Percentiles rank a stretch among this genome's conserved stretches.
Conservation (phyloP, 2,797 vertebrate genomes). For the Gastrophryne carolinensis region DNA sequence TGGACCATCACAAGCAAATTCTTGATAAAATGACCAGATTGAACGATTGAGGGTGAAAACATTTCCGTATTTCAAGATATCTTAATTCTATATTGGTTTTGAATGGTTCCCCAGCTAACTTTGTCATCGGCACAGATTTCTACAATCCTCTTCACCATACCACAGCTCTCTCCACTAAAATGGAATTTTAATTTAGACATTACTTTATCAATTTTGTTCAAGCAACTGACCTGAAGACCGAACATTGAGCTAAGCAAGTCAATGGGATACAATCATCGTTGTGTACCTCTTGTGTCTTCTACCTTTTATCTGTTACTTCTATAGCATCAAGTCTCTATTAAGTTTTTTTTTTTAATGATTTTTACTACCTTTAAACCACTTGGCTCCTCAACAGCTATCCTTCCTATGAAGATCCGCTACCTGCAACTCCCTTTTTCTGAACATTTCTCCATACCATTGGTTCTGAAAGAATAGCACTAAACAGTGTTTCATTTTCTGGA, state of each 20-base stretch:
- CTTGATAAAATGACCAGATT: not conserved
- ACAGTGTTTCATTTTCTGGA: not conserved
- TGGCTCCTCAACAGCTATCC: not conserved
- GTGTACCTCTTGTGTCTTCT: too few relatives aligned
- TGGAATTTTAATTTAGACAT: too few relatives aligned
- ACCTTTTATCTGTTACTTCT: too few relatives aligned
- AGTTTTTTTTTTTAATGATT: too few relatives aligned
- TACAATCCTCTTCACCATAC: not conserved
- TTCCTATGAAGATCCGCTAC: not conserved
- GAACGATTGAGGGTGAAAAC: not conserved
- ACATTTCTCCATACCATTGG: not conserved
- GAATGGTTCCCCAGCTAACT: not conserved
- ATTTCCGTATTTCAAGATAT: not conserved
- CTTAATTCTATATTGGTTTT: not conserved
- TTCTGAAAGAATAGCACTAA: constrained; percentile 1
- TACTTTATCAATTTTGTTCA: too few relatives aligned
- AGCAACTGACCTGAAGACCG: too few relatives aligned
- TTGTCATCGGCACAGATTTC: not conserved
- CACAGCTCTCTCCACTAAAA: constrained; percentile 7
- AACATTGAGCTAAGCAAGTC: too few relatives aligned
- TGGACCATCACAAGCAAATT: not conserved
- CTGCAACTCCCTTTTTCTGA: not conserved
- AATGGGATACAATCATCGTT: too few relatives aligned
- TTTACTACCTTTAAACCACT: too few relatives aligned
- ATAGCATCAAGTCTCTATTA: too few relatives aligned